These are phyloP conservation scores for Atrina japonica DNA, from an alignment of 2,888 invertebrate species.

Conservation along the genomic window DNA sequence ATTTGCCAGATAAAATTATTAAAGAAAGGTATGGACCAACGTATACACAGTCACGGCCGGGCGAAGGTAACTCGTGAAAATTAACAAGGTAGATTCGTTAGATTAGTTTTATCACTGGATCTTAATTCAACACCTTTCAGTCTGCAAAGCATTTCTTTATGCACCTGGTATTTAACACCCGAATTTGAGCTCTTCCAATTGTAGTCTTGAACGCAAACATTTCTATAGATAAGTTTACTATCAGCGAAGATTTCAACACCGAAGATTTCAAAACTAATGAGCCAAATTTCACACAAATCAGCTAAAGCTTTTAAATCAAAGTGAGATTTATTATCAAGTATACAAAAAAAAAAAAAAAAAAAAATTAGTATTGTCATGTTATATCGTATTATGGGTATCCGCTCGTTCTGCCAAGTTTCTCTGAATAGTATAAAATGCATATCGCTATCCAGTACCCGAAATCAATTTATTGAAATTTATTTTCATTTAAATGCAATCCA, in stretches of 20 bases:
- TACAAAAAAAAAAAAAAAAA: no score
- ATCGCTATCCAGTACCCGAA: no score
- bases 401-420: no score
- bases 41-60: slow-evolving; percentile 18
- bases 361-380: no score
- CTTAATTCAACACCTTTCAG: slow-evolving; percentile 40
- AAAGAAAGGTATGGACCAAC: background rate
- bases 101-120: slow-evolving; percentile 30
- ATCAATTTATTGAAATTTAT: no score
- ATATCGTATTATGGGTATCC: no score
- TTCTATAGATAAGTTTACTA: slow-evolving; percentile 16
- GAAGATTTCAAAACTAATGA: slow-evolving; percentile 19
- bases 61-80: slow-evolving; percentile 11
- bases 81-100: slow-evolving; percentile 8
- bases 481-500: no score
- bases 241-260: slow-evolving; percentile 17
- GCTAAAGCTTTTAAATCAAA: no score
- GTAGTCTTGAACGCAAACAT: slow-evolving; percentile 9
- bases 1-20: no score
- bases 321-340: no score
- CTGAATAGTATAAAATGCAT: no score
- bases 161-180: slow-evolving; percentile 37
- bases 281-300: slow-evolving; percentile 21
- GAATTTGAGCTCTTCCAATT: slow-evolving; percentile 22
- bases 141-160: slow-evolving; percentile 13